Base-by-base conservation (phyloP, 2,113 vertebrate genomes). In the Periophthalmodon schlosseri region DNA sequence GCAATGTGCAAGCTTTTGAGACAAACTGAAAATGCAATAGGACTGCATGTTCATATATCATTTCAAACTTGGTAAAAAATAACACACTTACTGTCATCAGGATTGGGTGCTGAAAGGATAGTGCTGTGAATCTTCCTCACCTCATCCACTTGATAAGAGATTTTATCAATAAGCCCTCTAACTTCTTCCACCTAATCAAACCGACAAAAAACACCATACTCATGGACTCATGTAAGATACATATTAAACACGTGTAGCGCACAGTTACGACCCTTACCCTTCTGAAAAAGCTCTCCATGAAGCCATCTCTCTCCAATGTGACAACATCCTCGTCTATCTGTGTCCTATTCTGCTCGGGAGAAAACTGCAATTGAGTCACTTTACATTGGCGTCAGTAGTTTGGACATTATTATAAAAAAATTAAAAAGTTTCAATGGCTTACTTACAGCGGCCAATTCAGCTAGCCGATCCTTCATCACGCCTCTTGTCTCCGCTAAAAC, bases 201-300 rank as follows among this genome's bases (percentile, higher is more conserved):
- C 6, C 54, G 33, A 73, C 52, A 3, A 49, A 24, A 56, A 21
- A 56, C n/a, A 18, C 56, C 54, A 49, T 36, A 8, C 21, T 47
- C 1, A 18, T n/a, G 2, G 23, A 13, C 12, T 14, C 24, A 58
- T 13, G 4, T 24, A 20, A 20, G 50, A 18, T 20, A 5, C 57
- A 57, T 23, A 2, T n/a, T 21, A 10, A 23, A 57, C 50, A 67
- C 18, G 65, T 49, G 14, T 44, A 57, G 33, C 5, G 28, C 15
- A 44, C 13, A 44, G 39, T 44, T 44, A 49, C 39, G 13, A 46
- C 3, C 78, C 91, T 78, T 75, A 98, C 98, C 95, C 95, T 96
- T 9, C 94, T 95, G 91, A 99, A 99, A 73, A 99, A 98, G 20
- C 94, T 93, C 72, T 97, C 96, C 97, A 99, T 97, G 71, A 96